Evolutionary conservation across 1,140 invertebrate species (phyloP), one percentile per base, ranked within the genome.

Genomic region (Micrasema minimum): DNA sequence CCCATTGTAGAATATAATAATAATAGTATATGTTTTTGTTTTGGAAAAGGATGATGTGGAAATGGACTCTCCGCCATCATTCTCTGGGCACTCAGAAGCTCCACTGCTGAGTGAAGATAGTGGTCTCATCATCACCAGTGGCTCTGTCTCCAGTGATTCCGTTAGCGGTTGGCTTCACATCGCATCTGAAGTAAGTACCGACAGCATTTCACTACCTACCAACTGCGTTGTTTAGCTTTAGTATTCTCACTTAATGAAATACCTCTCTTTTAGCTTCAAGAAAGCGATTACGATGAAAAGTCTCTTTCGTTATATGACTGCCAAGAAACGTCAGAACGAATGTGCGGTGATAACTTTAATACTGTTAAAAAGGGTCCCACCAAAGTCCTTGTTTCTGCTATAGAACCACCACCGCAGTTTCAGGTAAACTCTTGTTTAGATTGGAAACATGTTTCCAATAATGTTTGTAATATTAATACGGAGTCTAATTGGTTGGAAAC

Each of bases 331-430:
- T 82, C 82, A 11, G 83, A 83, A 70, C 80, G 88, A 0, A 92
- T 92, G 86, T 90, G 90, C 75, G 88, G 89, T 23, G 91, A 92
- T 80, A 91, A 92, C 78, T 93, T 92, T 77, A 92, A 92, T 77
- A 93, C 91, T 6, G 82, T 93, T 64, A 93, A 93, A 77, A 93
- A 93, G 81, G 90, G 89, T 22, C 90, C 90, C 18, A 85, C 78
- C 18, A 85, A 85, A 78, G 76, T 79, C 20, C 72, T 81, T 35
- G 66, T 87, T 61, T 85, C 87, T 35, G 88, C 91, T 14, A 93
- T 93, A 75, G 91, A 92, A 76, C 92, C 92, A 61, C 92, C 92
- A 3, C 89, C 88, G 14, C 90, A 93, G 76, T 94, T 93, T 81
- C 92, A 93, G 81, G 91, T 91, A 77, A 85, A 76, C 43, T 62